These are phyloP conservation scores for Falco rusticolus DNA, from an alignment of 2,797 vertebrate species.

Conservation along the genomic window DNA sequence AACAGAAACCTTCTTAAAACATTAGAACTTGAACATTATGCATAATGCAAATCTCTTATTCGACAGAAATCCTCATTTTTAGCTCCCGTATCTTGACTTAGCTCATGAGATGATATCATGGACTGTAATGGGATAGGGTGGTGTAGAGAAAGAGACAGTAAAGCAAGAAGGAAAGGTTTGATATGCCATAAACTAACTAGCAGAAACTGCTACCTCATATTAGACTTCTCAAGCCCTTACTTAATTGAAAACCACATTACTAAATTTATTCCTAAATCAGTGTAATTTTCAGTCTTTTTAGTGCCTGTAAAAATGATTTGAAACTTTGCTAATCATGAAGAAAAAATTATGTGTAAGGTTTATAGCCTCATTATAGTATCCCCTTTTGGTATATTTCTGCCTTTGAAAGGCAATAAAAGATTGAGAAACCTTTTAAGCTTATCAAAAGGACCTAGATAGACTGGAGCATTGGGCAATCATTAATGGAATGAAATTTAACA, in stretches of 20 bases:
- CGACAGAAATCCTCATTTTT: not conserved
- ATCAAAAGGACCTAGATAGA: not conserved
- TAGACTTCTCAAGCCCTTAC: not conserved
- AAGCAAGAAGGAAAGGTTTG: not conserved
- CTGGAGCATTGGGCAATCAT: not conserved
- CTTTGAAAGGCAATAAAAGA: not conserved
- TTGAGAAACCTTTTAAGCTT: not conserved
- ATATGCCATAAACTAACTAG: not conserved
- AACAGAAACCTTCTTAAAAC: not conserved
- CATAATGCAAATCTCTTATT: not conserved
- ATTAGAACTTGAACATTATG: not conserved
- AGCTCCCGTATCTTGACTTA: not conserved
- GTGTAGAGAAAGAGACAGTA: not conserved
- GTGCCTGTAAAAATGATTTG: not conserved
- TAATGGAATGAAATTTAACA: not conserved
- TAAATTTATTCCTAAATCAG: not conserved
- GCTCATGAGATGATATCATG: not conserved
- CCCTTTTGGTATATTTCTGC: not conserved
- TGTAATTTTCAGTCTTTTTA: not conserved
- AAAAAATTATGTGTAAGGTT: not conserved
- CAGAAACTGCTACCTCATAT: not conserved
- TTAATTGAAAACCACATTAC: not conserved
- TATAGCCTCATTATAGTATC: not conserved
- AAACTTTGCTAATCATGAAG: not conserved
- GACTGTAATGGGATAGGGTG: not conserved